Base-by-base conservation (phyloP, 1,140 invertebrate genomes). In the Galendromus occidentalis region DNA sequence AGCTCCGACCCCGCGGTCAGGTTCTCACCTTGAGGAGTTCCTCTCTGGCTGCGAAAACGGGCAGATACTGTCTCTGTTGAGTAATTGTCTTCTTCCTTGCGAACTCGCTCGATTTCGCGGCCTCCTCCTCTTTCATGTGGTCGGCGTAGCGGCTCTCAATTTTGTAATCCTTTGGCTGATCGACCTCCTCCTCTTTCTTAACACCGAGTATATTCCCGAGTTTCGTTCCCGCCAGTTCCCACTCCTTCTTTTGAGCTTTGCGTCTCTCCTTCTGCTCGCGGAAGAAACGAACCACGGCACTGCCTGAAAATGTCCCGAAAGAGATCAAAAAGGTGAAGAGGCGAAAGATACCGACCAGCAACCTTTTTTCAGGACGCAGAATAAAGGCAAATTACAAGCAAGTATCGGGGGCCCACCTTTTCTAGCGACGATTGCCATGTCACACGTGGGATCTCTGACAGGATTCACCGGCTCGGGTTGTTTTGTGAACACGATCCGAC, bases 201-300 rank as follows among this genome's bases (percentile, higher is more conserved):
- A 99, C 84, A 1, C 95, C 95, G 86, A 98, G 93, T 20, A 99
- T 91, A 70, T 98, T 93, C 72, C 92, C 92, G 51, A 99, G 81
- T 72, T 89, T 88, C 1, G 92, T 98, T 33, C 96, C 95, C 42
- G 92, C 91, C 41, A 99, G 75, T 76, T 98, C 92, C 93, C 94
- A 98, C 74, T 99, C 92, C 75, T 98, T 98, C 74, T 95, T 94
- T 72, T 98, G 94, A 0, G 93, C 91, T 76, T 91, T 93, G 45
- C 84, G 83, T 29, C 91, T 78, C 75, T 99, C 96, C 73, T 97
- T 96, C 74, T 97, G 90, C 74, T 98, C 95, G 55, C 96, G 81
- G 74, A 86, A 92, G 0, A 83, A 83, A 65, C 90, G 81, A 0
- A 99, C 96, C 22, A 92, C 76, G 1, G 85, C 82, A 4, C 89